Conservation (phyloP, 1,140 invertebrate genomes). For the Hylyphantes graminicola region DNA sequence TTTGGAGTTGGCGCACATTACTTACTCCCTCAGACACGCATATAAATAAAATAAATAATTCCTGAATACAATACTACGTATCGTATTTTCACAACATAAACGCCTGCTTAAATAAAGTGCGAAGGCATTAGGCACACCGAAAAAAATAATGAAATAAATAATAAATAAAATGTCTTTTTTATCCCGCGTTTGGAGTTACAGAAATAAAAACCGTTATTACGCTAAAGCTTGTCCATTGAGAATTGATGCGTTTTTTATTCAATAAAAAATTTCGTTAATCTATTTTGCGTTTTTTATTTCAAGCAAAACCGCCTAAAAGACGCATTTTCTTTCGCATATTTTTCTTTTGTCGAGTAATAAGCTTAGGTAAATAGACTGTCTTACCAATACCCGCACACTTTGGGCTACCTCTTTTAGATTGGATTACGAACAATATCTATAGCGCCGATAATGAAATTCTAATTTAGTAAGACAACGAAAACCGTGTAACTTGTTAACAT, state of each 20-base stretch:
- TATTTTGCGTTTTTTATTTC: slow-evolving; percentile 44
- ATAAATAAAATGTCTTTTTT: background rate
- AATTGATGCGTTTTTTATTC: slow-evolving; percentile 32
- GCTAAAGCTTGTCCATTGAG: slow-evolving; percentile 24
- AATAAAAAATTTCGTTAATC: slow-evolving; percentile 49
- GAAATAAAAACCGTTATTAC: slow-evolving; percentile 31
- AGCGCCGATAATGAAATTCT: slow-evolving; percentile 43
- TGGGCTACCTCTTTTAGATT: slow-evolving; percentile 40
- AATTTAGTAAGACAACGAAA: slow-evolving; percentile 47
- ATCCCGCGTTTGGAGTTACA: slow-evolving; percentile 1
- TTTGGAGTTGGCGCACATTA: too few relatives aligned
- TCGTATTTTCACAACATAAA: background rate
- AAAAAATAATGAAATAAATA: background rate
- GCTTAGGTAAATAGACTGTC: slow-evolving; percentile 31
- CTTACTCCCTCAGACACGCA: too few relatives aligned
- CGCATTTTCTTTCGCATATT: slow-evolving; percentile 16
- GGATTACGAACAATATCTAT: slow-evolving; percentile 48
- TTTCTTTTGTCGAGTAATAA: slow-evolving; percentile 49
- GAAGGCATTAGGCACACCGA: background rate
- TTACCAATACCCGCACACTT: slow-evolving; percentile 28
- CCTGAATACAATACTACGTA: too few relatives aligned
- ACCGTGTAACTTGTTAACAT: background rate
- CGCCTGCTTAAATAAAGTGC: slow-evolving; percentile 38
- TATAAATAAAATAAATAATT: too few relatives aligned
- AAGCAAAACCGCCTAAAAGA: slow-evolving; percentile 34